These are phyloP conservation scores for Hepsetus odoe DNA, from an alignment of 2,113 vertebrate species.

Conservation along the genomic window DNA sequence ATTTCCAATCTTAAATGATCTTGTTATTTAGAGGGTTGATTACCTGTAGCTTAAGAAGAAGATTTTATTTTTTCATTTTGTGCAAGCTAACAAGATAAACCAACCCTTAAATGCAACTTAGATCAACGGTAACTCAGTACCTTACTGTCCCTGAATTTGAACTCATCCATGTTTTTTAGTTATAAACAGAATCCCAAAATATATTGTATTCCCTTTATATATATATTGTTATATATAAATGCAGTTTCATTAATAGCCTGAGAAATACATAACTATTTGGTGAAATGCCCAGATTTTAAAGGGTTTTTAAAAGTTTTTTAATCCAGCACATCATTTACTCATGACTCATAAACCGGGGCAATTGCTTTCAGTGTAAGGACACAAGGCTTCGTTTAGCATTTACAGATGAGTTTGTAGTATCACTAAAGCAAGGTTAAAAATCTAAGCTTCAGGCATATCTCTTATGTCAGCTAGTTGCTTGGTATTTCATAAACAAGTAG, in stretches of 20 bases:
- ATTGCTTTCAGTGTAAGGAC: conserved; percentile 27
- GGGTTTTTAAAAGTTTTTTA: not conserved
- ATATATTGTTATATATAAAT: not conserved
- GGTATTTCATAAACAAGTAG: conserved; percentile 21
- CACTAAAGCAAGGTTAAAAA: conserved; percentile 19
- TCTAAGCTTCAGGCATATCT: conserved; percentile 22
- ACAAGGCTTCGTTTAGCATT: conserved; percentile 19
- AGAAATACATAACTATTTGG: not conserved
- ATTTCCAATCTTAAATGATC: too few relatives aligned
- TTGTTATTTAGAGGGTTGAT: too few relatives aligned
- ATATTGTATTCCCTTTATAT: too few relatives aligned
- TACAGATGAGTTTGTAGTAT: conserved; percentile 24
- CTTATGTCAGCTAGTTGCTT: conserved; percentile 11
- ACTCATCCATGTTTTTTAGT: too few relatives aligned
- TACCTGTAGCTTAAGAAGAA: too few relatives aligned
- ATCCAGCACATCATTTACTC: not conserved
- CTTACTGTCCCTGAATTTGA: too few relatives aligned
- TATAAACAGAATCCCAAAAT: too few relatives aligned
- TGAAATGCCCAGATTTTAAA: not conserved
- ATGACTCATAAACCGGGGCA: conserved; percentile 25
- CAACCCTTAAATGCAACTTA: too few relatives aligned
- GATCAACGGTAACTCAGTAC: too few relatives aligned
- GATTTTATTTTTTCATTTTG: too few relatives aligned
- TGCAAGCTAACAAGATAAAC: too few relatives aligned
- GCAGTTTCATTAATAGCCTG: not conserved